These are phyloP conservation scores for Aporrectodea caliginosa DNA, from an alignment of 1,140 invertebrate genomes.

Conservation along the genomic window DNA sequence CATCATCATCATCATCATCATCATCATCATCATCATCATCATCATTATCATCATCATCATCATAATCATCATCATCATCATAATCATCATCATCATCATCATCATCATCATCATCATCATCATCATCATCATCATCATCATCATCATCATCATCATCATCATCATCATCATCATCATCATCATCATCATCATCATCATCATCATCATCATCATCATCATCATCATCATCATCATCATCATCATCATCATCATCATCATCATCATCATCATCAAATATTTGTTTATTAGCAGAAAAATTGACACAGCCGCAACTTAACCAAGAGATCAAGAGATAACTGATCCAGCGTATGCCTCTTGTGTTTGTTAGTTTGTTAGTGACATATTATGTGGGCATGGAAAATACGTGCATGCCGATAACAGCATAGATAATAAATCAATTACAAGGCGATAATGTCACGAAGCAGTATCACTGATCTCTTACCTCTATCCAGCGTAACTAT, in stretches of 20 bases:
- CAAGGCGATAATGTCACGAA: too few species aligned
- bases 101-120: not conserved
- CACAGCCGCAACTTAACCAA: too few species aligned
- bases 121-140: not conserved
- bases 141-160: not conserved
- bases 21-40: slow-evolving; percentile 2
- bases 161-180: not conserved
- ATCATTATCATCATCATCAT: slow-evolving; percentile 1
- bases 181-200: slow-evolving; percentile 2
- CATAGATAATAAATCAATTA: too few species aligned
- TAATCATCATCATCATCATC: not conserved
- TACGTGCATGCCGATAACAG: too few species aligned
- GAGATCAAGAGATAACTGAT: too few species aligned
- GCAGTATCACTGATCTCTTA: too few species aligned
- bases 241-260: not conserved
- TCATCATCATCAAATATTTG: slow-evolving; percentile 3
- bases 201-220: slow-evolving; percentile 2
- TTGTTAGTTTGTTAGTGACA: too few species aligned
- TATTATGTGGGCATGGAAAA: too few species aligned
- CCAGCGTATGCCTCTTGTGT: too few species aligned
- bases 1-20: slow-evolving; percentile 2
- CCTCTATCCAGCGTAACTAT: too few species aligned
- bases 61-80: not conserved
- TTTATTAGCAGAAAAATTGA: too few species aligned
- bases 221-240: slow-evolving; percentile 3